Base-by-base conservation (phyloP, 2,113 vertebrate species). In the Verasper variegatus region DNA sequence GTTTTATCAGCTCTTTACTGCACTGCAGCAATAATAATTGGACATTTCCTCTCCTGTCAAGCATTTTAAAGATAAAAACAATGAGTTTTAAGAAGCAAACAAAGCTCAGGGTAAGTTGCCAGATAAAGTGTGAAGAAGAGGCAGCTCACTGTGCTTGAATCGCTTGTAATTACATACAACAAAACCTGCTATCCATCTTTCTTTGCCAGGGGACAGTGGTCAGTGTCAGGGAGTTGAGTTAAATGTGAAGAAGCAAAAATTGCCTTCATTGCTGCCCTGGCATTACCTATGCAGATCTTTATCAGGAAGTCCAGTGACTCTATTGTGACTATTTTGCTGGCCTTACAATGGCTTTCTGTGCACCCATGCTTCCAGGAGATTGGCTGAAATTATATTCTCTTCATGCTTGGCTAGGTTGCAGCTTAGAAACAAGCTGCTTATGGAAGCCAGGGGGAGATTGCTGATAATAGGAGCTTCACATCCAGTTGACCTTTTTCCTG, bases 221-320 rank as follows among this genome's bases (percentile, higher is more conserved):
- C 88, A 84, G 83, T 86, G 77, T 73, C 80, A 87, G 81, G 66
- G 81, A 90, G 85, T 85, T 92, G 81, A 90, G 85, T 85, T 92
- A 88, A 91, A 86, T 84, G 86, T 80, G 71, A 72, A 76, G 77
- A 91, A 69, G 87, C 87, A 91, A 87, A 91, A 93, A 93, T 88
- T 89, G 91, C 92, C 90, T 92, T 93, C 91, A 90, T 91, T 92
- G 92, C 89, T 92, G 91, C 71, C 76, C 91, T 88, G 86, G 88
- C 91, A 92, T 94, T 94, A 92, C 91, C 90, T 91, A 93, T 94
- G 93, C 94, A 94, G 94, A 95, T 95, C 92, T 92, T 94, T 94
- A 95, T 95, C 94, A 76, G 78, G 57, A 83, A 69, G 88, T 88
- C 89, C 91, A 72, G 81, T 88, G 86, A 90, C 88, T 92, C 91